Evolutionary conservation across 2,888 invertebrate genomes (phyloP).

Genomic region (Drosophila pseudotalamancana): DNA sequence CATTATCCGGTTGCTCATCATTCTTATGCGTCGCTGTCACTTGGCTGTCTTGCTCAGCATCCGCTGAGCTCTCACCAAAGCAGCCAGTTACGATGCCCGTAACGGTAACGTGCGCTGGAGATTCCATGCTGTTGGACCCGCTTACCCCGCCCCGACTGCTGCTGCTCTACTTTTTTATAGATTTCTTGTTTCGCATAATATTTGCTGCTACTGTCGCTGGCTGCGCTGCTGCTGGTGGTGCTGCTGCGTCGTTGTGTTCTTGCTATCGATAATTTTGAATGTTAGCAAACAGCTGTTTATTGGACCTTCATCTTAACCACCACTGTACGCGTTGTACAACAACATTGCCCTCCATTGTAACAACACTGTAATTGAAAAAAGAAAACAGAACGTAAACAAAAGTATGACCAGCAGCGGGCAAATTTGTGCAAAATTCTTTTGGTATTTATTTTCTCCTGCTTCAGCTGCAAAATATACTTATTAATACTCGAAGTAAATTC

Average conservation of each 20-base stretch:
- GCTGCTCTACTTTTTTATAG: slow-evolving; percentile 71
- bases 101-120: slow-evolving; percentile 41
- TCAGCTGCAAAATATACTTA: neutral
- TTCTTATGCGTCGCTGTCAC: slow-evolving; percentile 37
- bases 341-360: slow-evolving; percentile 19
- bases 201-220: slow-evolving; percentile 36
- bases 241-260: slow-evolving; percentile 46
- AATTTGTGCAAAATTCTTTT: neutral
- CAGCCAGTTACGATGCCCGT: slow-evolving; percentile 31
- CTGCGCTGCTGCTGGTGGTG: slow-evolving; percentile 32
- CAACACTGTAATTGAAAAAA: slow-evolving; percentile 16
- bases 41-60: slow-evolving; percentile 45
- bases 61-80: slow-evolving; percentile 33
- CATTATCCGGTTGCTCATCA: slow-evolving; percentile 54
- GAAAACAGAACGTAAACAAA: slow-evolving; percentile 41
- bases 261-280: slow-evolving; percentile 45
- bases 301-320: slow-evolving; percentile 23
- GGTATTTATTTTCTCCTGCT: too few species aligned
- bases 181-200: slow-evolving; percentile 66
- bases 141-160: slow-evolving; percentile 53
- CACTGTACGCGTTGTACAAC: slow-evolving; percentile 19
- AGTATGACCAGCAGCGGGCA: slow-evolving; percentile 28
- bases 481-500: neutral
- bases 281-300: slow-evolving; percentile 39
- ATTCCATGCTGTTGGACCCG: slow-evolving; percentile 49